Base-by-base conservation (phyloP, 2,113 vertebrate species). In the Rhinogobius similis region DNA sequence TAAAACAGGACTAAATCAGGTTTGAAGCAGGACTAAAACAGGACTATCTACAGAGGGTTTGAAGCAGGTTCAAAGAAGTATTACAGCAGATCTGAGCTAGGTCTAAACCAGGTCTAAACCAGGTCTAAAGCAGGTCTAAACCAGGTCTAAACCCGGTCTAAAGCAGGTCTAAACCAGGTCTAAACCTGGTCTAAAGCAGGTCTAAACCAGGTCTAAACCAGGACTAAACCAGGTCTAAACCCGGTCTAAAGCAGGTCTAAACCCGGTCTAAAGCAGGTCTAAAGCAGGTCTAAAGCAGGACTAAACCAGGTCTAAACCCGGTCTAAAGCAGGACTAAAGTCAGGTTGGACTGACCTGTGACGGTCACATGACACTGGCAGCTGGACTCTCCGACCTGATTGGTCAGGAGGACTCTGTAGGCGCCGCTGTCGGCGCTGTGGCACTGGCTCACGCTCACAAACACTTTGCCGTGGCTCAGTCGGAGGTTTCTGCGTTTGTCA, bases 331-430 rank as follows among this genome's bases (percentile, higher is more conserved):
- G 55, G 12, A 26, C 39, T 41, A 3, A 41, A 10, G 10, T 14
- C 41, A 44, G 4, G 41, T 44, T 48, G 16, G 56, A 99, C 97
- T 92, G 85, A 99, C 97, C 97, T 98, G 96, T 98, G 53, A 99
- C 82, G 0, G 89, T 87, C 75, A 99, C 84, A 67, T 92, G 90
- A 50, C 93, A 96, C 69, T 75, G 93, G 84, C 95, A 98, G 72
- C 92, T 88, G 39, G 93, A 92, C 79, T 94, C 95, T 70, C 96
- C 97, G 0, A 98, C 95, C 77, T 95, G 94, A 0, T 96, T 99
- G 75, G 91, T 88, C 66, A 96, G 91, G 65, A 92, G 92, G 78
- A 95, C 97, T 48, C 92, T 93, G 89, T 98, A 98, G 39, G 93
- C 92, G 2, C 97, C 97, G 74, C 79, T 90, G 67, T 98, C 97